Evolutionary conservation across 2,888 invertebrate species (phyloP).

Genomic region (Oligia fasciuncula): DNA sequence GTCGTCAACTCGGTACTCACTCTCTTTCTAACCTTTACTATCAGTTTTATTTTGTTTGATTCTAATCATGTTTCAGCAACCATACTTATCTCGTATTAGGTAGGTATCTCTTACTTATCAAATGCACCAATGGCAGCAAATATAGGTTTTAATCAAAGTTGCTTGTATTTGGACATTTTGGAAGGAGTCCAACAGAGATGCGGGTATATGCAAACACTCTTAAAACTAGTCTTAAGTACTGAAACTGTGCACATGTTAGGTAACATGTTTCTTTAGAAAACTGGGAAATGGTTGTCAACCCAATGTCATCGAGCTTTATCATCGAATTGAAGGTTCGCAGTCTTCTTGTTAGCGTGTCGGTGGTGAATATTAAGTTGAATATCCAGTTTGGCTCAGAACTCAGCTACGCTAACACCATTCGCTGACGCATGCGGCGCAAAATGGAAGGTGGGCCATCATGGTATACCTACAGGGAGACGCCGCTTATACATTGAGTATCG

Average conservation of each 20-base stretch:
- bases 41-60: background rate
- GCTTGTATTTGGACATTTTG: constrained; percentile 45
- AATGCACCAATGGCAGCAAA: constrained; percentile 41
- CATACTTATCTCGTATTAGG: background rate
- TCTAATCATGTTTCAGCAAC: background rate
- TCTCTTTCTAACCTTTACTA: background rate
- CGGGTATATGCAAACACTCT: constrained; percentile 8
- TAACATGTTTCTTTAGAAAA: background rate
- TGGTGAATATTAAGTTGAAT: background rate
- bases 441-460: background rate
- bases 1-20: background rate
- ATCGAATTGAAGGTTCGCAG: background rate
- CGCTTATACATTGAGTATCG: background rate
- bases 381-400: too few species aligned
- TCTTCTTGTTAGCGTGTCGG: background rate
- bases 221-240: background rate
- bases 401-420: background rate
- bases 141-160: constrained; percentile 41
- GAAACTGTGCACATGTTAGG: background rate
- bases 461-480: background rate
- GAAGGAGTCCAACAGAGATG: constrained; percentile 50
- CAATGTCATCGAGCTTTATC: background rate
- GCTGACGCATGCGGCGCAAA: background rate
- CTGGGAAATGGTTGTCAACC: background rate
- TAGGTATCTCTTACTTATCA: constrained; percentile 1